phyloP scores from a whole-genome alignment of 2,113 vertebrate genomes.

The Hyla sarda region DNA sequence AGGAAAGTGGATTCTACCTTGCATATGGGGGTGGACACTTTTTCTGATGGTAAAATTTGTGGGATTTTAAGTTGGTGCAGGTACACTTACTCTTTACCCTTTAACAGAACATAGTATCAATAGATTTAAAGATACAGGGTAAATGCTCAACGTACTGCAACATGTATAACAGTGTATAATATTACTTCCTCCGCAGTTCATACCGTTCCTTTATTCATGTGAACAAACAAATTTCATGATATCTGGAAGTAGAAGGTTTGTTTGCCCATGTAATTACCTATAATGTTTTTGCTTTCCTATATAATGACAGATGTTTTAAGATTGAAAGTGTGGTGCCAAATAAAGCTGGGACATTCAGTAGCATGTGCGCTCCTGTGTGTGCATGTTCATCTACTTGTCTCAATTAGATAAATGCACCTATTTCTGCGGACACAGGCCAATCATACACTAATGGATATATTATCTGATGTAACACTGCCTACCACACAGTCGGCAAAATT shows the following conservation, averaged over 20 bases:
- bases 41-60: too few relatives aligned
- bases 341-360: constrained; percentile 23
- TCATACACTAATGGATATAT: constrained; percentile 55
- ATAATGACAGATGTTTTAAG: constrained; percentile 38
- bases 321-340: constrained; percentile 29
- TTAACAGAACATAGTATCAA: too few relatives aligned
- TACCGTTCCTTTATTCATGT: neutral
- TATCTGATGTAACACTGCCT: constrained; percentile 56
- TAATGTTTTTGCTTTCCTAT: constrained; percentile 30
- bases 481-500: constrained; percentile 36
- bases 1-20: neutral
- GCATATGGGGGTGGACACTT: too few relatives aligned
- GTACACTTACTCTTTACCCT: too few relatives aligned
- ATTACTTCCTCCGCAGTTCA: neutral
- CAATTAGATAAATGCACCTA: constrained; percentile 58
- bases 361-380: constrained; percentile 12
- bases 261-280: constrained; percentile 32
- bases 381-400: constrained; percentile 49
- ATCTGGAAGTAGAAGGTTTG: neutral
- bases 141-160: neutral
- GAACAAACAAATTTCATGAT: constrained; percentile 1
- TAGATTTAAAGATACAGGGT: too few relatives aligned
- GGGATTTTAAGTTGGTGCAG: too few relatives aligned
- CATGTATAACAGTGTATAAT: neutral
- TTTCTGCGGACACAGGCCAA: constrained; percentile 45